phyloP scores from a whole-genome alignment of 2,888 invertebrate genomes.

The Orgyia antiqua region DNA sequence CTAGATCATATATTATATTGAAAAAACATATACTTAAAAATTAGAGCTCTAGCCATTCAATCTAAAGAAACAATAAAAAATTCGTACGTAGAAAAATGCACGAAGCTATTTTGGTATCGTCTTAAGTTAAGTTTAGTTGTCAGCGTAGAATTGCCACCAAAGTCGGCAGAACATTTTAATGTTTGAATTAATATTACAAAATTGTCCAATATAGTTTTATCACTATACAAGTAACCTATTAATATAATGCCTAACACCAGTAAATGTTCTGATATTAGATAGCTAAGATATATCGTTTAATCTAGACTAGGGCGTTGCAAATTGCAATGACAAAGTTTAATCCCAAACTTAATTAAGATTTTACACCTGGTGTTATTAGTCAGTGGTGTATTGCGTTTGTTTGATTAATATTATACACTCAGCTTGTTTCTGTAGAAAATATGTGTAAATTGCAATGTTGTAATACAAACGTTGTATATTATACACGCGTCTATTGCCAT shows the following conservation, averaged over 20 bases:
- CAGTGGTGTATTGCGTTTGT: slow-evolving; percentile 19
- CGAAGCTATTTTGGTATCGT: too few relatives aligned
- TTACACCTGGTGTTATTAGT: slow-evolving; percentile 58
- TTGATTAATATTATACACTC: slow-evolving; percentile 9
- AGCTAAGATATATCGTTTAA: slow-evolving; percentile 33
- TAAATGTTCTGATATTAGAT: slow-evolving; percentile 24
- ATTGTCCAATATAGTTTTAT: not conserved
- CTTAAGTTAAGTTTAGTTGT: too few relatives aligned
- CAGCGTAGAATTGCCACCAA: too few relatives aligned
- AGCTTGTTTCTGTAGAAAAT: too few relatives aligned
- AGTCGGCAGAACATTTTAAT: not conserved
- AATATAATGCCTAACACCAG: slow-evolving; percentile 14
- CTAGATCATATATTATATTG: too few relatives aligned
- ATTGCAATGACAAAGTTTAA: slow-evolving; percentile 32
- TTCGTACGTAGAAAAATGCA: too few relatives aligned
- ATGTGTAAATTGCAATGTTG: too few relatives aligned
- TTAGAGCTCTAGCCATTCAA: too few relatives aligned
- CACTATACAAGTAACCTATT: slow-evolving; percentile 1
- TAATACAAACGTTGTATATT: too few relatives aligned
- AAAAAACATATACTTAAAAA: too few relatives aligned
- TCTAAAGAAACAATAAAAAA: too few relatives aligned
- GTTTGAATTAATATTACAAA: not conserved
- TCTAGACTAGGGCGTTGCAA: slow-evolving; percentile 27
- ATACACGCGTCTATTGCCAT: too few relatives aligned
- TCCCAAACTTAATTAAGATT: slow-evolving; percentile 46